Percentiles rank a stretch among this genome's conserved stretches.
These are phyloP conservation scores for Vulpes vulpes DNA, from an alignment of 2,113 vertebrate species.

Conservation along the genomic window DNA sequence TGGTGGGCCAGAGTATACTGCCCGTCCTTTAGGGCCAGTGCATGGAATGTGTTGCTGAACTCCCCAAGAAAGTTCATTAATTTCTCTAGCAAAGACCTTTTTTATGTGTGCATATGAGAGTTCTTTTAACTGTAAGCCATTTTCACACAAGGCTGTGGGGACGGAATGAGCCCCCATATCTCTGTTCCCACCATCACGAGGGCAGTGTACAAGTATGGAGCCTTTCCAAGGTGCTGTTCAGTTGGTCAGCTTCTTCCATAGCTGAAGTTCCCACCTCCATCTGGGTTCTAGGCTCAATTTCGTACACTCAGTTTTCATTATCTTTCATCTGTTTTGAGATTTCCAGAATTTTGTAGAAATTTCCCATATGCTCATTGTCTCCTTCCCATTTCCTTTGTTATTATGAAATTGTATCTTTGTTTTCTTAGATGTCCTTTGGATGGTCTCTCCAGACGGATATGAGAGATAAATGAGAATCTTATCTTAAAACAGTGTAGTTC, in stretches of 20 bases:
- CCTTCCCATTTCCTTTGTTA: constrained; percentile 2
- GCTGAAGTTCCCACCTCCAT: background rate
- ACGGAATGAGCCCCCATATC: background rate
- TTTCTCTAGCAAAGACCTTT: background rate
- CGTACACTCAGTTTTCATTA: background rate
- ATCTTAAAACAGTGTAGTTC: background rate
- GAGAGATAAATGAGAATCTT: background rate
- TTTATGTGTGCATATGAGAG: background rate
- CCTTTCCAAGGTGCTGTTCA: background rate
- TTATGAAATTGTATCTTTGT: background rate
- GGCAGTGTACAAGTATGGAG: background rate
- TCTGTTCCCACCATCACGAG: background rate
- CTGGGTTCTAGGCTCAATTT: background rate
- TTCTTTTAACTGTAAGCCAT: background rate
- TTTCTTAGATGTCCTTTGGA: background rate
- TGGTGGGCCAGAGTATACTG: too few relatives aligned
- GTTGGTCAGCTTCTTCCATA: background rate
- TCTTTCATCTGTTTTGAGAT: background rate
- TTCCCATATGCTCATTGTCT: background rate
- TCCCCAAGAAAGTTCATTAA: background rate
- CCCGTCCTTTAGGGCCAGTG: background rate
- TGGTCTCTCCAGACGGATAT: background rate
- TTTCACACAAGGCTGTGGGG: background rate
- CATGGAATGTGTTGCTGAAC: background rate
- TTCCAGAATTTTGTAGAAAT: background rate